phyloP scores from a whole-genome alignment of 1,140 invertebrate species.

The Zophobas morio region DNA sequence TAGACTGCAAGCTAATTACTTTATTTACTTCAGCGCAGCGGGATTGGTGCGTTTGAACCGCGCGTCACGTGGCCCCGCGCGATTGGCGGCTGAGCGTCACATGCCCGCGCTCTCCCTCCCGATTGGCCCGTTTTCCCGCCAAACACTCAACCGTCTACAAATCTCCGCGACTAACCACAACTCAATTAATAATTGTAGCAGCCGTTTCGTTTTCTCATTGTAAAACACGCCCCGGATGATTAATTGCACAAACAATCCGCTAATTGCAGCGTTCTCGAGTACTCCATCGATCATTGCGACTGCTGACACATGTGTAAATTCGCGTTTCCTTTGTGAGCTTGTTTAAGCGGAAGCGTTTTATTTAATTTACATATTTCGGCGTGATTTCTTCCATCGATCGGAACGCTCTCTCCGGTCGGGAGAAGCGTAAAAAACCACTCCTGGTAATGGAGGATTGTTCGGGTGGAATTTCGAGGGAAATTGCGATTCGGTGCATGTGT shows the following conservation, averaged over 20 bases:
- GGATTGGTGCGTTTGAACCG: too few species aligned
- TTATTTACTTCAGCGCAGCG: too few species aligned
- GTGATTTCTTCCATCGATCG: conserved; percentile 22
- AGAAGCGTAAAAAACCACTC: conserved; percentile 15
- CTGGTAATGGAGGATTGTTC: conserved; percentile 23
- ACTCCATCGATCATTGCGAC: neutral
- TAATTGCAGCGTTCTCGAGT: neutral
- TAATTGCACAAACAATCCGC: neutral
- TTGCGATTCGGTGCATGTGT: too few species aligned
- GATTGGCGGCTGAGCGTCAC: too few species aligned
- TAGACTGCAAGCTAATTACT: too few species aligned
- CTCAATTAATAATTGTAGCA: too few species aligned
- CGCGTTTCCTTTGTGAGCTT: conserved; percentile 23
- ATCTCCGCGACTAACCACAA: too few species aligned
- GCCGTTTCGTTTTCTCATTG: neutral
- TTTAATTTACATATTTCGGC: conserved; percentile 35
- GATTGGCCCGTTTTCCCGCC: too few species aligned
- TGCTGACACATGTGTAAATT: neutral
- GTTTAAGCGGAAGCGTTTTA: conserved; percentile 29
- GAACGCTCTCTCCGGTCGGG: neutral
- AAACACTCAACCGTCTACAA: too few species aligned
- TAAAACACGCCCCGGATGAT: neutral
- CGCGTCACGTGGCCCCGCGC: too few species aligned
- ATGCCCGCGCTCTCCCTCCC: too few species aligned
- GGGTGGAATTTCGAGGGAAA: neutral